These are phyloP conservation scores for Phylloscopus collybita DNA, from an alignment of 2,797 vertebrate genomes.

Conservation along the genomic window DNA sequence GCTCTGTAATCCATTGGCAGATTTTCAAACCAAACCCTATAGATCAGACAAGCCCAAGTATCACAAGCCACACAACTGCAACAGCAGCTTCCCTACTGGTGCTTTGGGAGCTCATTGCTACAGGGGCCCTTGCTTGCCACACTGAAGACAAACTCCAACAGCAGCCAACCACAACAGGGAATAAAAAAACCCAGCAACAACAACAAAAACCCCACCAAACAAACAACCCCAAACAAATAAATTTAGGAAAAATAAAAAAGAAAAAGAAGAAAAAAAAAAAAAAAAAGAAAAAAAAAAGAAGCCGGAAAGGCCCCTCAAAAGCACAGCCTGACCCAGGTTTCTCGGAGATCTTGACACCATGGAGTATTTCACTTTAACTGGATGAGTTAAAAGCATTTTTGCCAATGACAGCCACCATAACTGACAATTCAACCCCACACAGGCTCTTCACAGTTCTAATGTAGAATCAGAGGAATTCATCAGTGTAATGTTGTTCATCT, in stretches of 20 bases:
- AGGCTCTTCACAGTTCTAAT: not conserved
- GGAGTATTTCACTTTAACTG: not conserved
- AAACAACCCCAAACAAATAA: not conserved
- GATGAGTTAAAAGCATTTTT: not conserved
- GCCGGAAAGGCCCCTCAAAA: not conserved
- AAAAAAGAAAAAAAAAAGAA: too few species aligned
- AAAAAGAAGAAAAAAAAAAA: too few species aligned
- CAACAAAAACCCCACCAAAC: not conserved
- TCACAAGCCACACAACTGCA: not conserved
- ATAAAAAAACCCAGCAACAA: not conserved
- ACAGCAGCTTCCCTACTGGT: not conserved
- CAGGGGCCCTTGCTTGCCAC: not conserved
- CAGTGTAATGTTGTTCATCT: not conserved
- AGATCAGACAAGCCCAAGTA: not conserved
- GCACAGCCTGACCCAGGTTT: not conserved
- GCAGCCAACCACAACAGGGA: not conserved
- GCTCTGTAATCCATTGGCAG: not conserved
- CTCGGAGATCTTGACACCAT: not conserved
- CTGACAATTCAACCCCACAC: not conserved
- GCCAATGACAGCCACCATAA: not conserved
- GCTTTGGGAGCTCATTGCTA: not conserved
- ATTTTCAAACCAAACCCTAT: not conserved
- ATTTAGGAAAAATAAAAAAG: too few species aligned
- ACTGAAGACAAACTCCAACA: not conserved
- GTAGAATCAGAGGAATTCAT: not conserved